A percentile compares a stretch with the other conserved stretches of the same genome.
These are phyloP conservation scores for Schrankia costaestrigalis DNA, from an alignment of 2,888 invertebrate species.

Conservation along the genomic window DNA sequence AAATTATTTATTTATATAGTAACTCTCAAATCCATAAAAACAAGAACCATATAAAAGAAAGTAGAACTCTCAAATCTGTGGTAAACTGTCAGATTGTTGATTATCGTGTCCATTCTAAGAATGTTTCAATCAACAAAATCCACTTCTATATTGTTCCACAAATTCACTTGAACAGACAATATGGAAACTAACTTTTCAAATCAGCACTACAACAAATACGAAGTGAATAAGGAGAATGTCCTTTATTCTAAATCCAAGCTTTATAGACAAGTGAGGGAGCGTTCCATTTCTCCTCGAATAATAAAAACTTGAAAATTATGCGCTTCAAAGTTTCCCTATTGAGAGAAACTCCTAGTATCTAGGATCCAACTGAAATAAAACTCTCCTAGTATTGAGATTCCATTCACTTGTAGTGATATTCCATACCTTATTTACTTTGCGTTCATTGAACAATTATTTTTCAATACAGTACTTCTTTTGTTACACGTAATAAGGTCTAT, in stretches of 20 bases:
- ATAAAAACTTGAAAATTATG: conserved; percentile 41
- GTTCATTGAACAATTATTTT: too few species aligned
- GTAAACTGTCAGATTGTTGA: too few species aligned
- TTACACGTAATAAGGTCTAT: too few species aligned
- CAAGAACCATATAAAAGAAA: too few species aligned
- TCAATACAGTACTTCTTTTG: too few species aligned
- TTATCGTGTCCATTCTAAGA: too few species aligned
- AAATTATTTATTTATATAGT: too few species aligned
- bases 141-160: too few species aligned
- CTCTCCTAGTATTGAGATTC: conserved; percentile 21
- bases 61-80: too few species aligned
- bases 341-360: conserved; percentile 28
- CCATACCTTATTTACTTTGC: conserved; percentile 1
- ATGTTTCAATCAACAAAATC: too few species aligned
- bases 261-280: conserved; percentile 18
- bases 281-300: conserved; percentile 24
- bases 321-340: conserved; percentile 40
- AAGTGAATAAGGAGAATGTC: conserved; percentile 12
- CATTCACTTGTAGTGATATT: conserved; percentile 16
- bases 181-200: not conserved
- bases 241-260: conserved; percentile 16
- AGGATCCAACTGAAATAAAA: conserved; percentile 28
- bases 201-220: not conserved
- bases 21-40: too few species aligned
- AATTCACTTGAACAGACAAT: too few species aligned